Percentiles rank a stretch among this genome's conserved stretches.
Evolutionary conservation across 2,113 vertebrate genomes (phyloP).

Genomic region (Mesembrinibis cayennensis): DNA sequence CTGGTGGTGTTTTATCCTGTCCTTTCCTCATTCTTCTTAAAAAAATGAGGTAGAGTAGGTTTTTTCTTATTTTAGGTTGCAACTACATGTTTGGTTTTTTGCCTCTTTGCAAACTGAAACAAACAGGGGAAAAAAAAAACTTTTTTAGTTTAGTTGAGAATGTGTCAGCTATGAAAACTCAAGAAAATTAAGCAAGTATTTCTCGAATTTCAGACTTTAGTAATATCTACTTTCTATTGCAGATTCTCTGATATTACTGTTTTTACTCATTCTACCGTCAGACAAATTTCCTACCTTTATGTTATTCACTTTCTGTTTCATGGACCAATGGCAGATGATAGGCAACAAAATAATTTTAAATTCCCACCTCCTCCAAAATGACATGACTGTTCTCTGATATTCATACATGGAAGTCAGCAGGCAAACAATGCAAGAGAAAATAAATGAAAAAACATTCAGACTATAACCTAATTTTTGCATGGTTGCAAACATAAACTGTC

Average conservation of each 20-base stretch:
- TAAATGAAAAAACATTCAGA: neutral
- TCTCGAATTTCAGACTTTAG: neutral
- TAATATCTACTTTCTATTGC: neutral
- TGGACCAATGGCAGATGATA: neutral
- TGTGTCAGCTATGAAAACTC: neutral
- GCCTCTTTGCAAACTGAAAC: neutral
- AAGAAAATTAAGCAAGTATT: neutral
- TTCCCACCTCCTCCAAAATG: neutral
- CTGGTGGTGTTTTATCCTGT: neutral
- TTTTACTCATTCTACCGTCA: neutral
- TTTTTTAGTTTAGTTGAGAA: neutral
- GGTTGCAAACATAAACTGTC: neutral
- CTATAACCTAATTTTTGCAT: neutral
- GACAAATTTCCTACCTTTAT: neutral
- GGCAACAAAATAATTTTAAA: neutral
- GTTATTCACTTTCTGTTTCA: neutral
- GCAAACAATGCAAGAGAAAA: neutral
- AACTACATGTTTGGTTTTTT: neutral
- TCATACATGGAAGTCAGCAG: neutral
- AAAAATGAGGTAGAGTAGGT: neutral
- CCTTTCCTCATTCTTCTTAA: neutral
- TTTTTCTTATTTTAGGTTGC: neutral
- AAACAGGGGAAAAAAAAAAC: accelerated
- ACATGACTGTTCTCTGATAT: accelerated
- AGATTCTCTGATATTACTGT: neutral